These are phyloP conservation scores for Neolamprologus longior DNA, from an alignment of 2,113 vertebrate genomes.

Conservation along the genomic window DNA sequence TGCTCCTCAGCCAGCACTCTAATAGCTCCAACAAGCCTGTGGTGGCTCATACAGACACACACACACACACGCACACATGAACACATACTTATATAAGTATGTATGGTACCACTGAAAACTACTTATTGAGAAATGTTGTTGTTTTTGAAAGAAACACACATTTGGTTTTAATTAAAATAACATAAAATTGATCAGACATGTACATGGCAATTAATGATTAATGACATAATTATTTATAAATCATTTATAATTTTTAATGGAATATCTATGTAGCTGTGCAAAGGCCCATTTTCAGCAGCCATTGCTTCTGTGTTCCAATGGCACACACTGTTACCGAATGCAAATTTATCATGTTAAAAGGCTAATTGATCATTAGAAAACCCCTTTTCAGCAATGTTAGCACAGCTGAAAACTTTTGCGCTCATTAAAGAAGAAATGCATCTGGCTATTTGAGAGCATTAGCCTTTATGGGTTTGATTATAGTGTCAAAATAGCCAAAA, in stretches of 20 bases:
- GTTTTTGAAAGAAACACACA: background rate
- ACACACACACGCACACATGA: background rate
- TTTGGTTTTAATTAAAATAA: slow-evolving; percentile 5
- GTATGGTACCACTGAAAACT: background rate
- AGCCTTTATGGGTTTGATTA: background rate
- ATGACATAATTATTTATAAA: background rate
- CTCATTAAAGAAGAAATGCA: background rate
- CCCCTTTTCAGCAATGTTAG: background rate
- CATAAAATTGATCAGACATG: slow-evolving; percentile 17
- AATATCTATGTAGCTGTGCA: background rate
- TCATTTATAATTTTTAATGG: background rate
- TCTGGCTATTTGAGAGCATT: background rate
- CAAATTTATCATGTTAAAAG: background rate
- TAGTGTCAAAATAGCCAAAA: background rate
- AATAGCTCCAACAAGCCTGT: slow-evolving; percentile 76
- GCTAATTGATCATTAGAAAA: background rate
- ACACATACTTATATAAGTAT: slow-evolving; percentile 19
- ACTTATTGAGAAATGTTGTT: background rate
- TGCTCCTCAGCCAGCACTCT: slow-evolving; percentile 64
- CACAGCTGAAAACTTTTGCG: background rate
- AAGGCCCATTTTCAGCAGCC: background rate
- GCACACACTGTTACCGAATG: background rate
- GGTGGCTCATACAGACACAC: slow-evolving; percentile 53
- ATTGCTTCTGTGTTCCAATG: background rate
- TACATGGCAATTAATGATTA: slow-evolving; percentile 18